Base-by-base conservation (phyloP, 2,113 vertebrate species). In the Phodopus roborovskii region DNA sequence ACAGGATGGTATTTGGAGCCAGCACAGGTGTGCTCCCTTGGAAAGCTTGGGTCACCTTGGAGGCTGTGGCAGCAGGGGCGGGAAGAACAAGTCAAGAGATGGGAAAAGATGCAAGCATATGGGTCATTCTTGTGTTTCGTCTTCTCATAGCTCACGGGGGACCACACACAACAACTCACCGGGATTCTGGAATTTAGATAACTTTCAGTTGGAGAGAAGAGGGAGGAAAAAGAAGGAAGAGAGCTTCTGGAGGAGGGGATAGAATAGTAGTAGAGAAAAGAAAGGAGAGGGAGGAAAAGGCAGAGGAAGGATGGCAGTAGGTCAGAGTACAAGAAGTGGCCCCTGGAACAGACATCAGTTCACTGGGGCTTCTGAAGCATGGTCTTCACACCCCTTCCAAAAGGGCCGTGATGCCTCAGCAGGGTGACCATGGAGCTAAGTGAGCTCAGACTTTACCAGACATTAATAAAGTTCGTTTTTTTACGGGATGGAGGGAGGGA, bases 251-350 rank as follows among this genome's bases (percentile, higher is more conserved):
- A 24, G 36, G 28, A 1, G 7, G 58, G 81, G 8, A 64, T 28
- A 62, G 81, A 83, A n/a, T 26, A 24, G 20, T 7, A 4, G 78
- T 6, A 28, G 13, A 20, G n/a, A 17, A 62, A 62, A 62, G 81
- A 84, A 4, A 66, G 81, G 16, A 45, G n/a, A 16, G 53, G 22
- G 5, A 2, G 4, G 4, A 26, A 9, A 16, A 53, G 26, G 22
- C 10, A 10, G 15, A 64, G 56, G 16, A 30, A 24, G 11, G 77
- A 15, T 1, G 0, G 11, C 0, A 16, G 9, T 24, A 0, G 22
- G 17, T 39, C 3, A 2, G 8, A 10, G 5, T 62, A 22, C 39
- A 48, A 64, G 64, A 30, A 0, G 5, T 0, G n/a, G 11, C 30
- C 62, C 36, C 2, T 58, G 50, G 7, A 77, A 48, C 58, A 48